Conservation (phyloP, 1,140 invertebrate genomes). For the Trachymyrmex septentrionalis region DNA sequence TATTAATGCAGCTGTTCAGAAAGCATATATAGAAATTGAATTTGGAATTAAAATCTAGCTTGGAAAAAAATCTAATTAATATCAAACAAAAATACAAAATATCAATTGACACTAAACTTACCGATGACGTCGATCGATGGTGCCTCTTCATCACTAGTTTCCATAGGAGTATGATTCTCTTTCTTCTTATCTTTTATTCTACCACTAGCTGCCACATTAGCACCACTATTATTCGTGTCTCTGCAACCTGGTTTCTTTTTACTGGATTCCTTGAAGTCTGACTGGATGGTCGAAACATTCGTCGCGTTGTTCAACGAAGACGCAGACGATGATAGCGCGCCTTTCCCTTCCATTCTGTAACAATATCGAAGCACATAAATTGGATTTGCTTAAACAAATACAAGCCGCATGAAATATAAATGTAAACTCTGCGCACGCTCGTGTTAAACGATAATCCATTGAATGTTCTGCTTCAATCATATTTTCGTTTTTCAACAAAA, state of each 20-base stretch:
- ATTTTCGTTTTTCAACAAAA: background rate
- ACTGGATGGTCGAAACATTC: slow-evolving; percentile 67
- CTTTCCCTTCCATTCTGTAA: slow-evolving; percentile 80
- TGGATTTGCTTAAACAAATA: slow-evolving; percentile 27
- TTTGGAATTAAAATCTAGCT: background rate
- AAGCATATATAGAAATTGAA: background rate
- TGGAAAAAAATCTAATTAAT: background rate
- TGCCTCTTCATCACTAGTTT: slow-evolving; percentile 85
- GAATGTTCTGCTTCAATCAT: background rate
- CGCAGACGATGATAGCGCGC: slow-evolving; percentile 80
- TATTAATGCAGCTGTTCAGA: background rate
- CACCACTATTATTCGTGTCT: slow-evolving; percentile 65
- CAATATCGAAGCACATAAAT: slow-evolving; percentile 36
- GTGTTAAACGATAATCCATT: slow-evolving; percentile 23
- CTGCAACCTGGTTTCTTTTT: slow-evolving; percentile 81
- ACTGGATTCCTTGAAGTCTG: slow-evolving; percentile 78
- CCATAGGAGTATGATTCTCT: slow-evolving; percentile 85
- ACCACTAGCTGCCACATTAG: slow-evolving; percentile 66
- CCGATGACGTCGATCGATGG: slow-evolving; percentile 82
- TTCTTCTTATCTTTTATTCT: slow-evolving; percentile 86
- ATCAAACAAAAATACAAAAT: background rate
- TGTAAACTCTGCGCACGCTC: background rate
- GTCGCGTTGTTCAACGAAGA: slow-evolving; percentile 73
- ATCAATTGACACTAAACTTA: slow-evolving; percentile 75
- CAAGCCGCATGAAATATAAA: background rate